These are phyloP conservation scores for Flexamia atlantica DNA, from an alignment of 2,888 invertebrate species.

Conservation along the genomic window DNA sequence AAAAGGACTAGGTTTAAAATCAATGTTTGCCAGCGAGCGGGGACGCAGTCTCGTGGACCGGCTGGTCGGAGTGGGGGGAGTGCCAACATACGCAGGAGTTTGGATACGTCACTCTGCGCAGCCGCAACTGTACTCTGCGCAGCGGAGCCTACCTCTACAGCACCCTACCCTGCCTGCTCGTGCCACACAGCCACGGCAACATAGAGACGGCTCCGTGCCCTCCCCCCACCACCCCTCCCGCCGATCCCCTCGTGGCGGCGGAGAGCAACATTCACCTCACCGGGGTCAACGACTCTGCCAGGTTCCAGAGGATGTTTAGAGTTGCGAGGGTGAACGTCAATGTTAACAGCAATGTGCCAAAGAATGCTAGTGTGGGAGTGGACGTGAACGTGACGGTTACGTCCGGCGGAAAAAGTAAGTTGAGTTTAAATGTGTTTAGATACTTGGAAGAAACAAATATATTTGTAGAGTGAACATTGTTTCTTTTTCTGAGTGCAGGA, in stretches of 20 bases:
- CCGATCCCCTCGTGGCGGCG: slow-evolving; percentile 12
- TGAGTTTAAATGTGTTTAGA: neutral
- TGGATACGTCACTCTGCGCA: slow-evolving; percentile 62
- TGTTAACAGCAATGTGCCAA: neutral
- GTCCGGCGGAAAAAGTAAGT: slow-evolving; percentile 30
- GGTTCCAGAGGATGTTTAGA: slow-evolving; percentile 7
- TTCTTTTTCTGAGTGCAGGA: too few species aligned
- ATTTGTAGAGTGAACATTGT: too few species aligned
- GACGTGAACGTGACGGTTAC: neutral
- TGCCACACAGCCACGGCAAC: slow-evolving; percentile 56
- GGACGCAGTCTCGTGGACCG: slow-evolving; percentile 70
- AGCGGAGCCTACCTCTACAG: slow-evolving; percentile 66
- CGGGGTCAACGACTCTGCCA: neutral
- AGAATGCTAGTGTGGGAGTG: neutral
- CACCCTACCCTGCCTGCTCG: slow-evolving; percentile 59
- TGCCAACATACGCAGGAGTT: slow-evolving; percentile 65
- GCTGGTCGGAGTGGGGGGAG: slow-evolving; percentile 71
- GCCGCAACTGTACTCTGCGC: slow-evolving; percentile 66
- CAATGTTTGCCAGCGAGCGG: slow-evolving; percentile 67
- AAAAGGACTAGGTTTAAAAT: too few species aligned
- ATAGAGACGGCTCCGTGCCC: slow-evolving; percentile 55
- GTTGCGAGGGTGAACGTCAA: neutral
- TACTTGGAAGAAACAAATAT: too few species aligned
- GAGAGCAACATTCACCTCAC: neutral
- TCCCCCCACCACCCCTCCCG: neutral